Conservation (phyloP, 2,113 vertebrate species). For the Pipa parva region DNA sequence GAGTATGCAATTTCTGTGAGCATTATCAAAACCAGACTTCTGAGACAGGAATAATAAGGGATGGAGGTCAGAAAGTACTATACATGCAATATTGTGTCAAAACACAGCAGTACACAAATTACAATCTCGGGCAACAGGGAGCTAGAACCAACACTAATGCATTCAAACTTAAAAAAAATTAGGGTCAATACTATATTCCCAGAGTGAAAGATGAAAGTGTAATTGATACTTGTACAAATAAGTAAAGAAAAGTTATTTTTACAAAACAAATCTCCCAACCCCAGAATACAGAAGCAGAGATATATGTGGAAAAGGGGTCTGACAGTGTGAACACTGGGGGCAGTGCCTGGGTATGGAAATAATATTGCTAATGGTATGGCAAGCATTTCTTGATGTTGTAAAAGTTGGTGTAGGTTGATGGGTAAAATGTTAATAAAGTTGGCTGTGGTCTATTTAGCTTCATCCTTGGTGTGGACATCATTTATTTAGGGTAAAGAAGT, state of each 20-base stretch:
- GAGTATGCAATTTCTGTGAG: conserved; percentile 6
- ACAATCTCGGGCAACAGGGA: conserved; percentile 12
- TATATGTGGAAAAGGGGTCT: no score
- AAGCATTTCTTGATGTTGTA: no score
- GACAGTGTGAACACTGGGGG: no score
- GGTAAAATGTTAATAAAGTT: no score
- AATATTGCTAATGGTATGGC: no score
- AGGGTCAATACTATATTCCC: conserved; percentile 23
- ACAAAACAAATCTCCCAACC: no score
- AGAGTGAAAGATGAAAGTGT: background rate
- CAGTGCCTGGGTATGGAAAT: no score
- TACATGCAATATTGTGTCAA: conserved; percentile 10
- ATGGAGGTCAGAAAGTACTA: conserved; percentile 22
- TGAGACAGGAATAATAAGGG: conserved; percentile 11
- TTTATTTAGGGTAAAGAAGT: background rate
- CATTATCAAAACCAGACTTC: conserved; percentile 19
- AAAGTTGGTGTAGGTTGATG: no score
- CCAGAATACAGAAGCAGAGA: no score
- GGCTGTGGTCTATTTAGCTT: no score
- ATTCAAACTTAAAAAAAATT: conserved; percentile 14
- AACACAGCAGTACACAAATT: conserved; percentile 17
- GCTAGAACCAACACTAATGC: conserved; percentile 9
- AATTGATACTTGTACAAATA: no score
- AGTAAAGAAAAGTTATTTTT: no score
- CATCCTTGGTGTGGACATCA: background rate